Evolutionary conservation across 2,888 invertebrate genomes (phyloP).

Genomic region (Leuctra nigra): DNA sequence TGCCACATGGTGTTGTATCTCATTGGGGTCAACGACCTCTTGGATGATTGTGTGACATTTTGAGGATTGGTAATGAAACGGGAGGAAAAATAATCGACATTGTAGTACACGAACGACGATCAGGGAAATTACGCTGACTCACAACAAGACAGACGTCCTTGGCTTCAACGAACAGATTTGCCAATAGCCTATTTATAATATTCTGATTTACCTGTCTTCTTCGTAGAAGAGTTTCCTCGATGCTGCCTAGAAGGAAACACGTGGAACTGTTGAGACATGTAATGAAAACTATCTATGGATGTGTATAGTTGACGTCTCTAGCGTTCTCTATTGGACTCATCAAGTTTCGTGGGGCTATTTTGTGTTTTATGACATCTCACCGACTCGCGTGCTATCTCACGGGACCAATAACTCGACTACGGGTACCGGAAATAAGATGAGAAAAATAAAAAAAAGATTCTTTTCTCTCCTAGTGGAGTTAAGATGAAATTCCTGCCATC

Average conservation of each 20-base stretch:
- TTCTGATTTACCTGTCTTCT: too few relatives aligned
- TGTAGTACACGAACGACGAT: too few relatives aligned
- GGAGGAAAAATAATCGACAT: too few relatives aligned
- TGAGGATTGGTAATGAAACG: too few relatives aligned
- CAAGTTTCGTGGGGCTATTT: constrained; percentile 15
- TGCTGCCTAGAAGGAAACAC: background rate
- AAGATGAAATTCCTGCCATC: constrained; percentile 16
- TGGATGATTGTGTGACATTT: too few relatives aligned
- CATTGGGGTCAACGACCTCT: too few relatives aligned
- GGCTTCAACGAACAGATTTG: too few relatives aligned
- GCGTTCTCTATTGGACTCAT: constrained; percentile 14
- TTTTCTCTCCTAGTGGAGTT: constrained; percentile 11
- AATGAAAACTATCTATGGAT: background rate
- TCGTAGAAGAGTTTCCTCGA: too few relatives aligned
- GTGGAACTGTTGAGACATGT: background rate
- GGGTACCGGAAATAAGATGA: constrained; percentile 19
- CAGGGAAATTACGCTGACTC: too few relatives aligned
- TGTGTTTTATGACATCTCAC: constrained; percentile 16
- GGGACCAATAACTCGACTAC: constrained; percentile 19
- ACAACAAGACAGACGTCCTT: too few relatives aligned
- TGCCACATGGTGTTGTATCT: too few relatives aligned
- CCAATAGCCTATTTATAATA: too few relatives aligned
- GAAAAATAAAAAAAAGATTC: constrained; percentile 19
- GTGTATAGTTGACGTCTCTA: constrained; percentile 6
- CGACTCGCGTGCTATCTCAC: constrained; percentile 2